phyloP scores from a whole-genome alignment of 2,888 invertebrate species.

The Schizotus pectinicornis region DNA sequence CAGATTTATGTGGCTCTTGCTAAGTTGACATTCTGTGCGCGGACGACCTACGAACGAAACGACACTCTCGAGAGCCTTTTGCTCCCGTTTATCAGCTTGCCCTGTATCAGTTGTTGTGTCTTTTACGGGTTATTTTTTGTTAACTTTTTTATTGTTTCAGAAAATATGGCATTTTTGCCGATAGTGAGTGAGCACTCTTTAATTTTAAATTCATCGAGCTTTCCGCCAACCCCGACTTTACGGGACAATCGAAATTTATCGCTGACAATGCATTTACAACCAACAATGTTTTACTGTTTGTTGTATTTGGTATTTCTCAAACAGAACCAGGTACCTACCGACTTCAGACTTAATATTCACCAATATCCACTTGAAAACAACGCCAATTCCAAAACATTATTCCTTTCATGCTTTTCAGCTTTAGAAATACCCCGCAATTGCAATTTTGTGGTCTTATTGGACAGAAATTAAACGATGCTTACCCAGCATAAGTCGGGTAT shows the following conservation, averaged over 20 bases:
- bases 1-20: slow-evolving; percentile 46
- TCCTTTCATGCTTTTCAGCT: too few species aligned
- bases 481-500: slow-evolving; percentile 1
- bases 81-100: slow-evolving; percentile 46
- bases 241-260: slow-evolving; percentile 7
- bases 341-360: too few species aligned
- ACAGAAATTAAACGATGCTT: background rate
- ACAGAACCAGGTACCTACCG: background rate
- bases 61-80: slow-evolving; percentile 50
- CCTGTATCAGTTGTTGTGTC: slow-evolving; percentile 40
- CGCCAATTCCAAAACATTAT: too few species aligned
- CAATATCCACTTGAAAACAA: too few species aligned
- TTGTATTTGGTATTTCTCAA: slow-evolving; percentile 1
- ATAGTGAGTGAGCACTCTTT: slow-evolving; percentile 8
- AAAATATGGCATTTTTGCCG: slow-evolving; percentile 18
- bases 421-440: too few species aligned
- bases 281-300: background rate
- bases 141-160: slow-evolving; percentile 32
- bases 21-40: slow-evolving; percentile 47
- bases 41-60: slow-evolving; percentile 45
- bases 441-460: too few species aligned
- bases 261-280: slow-evolving; percentile 5
- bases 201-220: slow-evolving; percentile 10
- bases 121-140: slow-evolving; percentile 30
- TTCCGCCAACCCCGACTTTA: slow-evolving; percentile 5